Base-by-base conservation (phyloP, 53 echinoderm and acorn worm genomes). In the Paelopatides confundens region DNA sequence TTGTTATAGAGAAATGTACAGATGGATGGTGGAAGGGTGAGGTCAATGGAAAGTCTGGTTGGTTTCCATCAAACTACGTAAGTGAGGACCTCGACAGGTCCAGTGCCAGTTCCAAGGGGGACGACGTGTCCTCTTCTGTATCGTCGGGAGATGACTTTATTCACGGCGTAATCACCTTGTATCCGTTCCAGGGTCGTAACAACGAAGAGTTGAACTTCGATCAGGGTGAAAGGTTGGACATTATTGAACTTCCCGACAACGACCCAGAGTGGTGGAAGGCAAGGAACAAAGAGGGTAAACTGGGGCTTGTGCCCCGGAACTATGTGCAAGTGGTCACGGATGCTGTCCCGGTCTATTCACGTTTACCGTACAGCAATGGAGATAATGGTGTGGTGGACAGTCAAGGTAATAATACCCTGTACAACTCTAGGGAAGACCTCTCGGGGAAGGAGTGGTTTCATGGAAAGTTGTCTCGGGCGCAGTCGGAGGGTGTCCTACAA, bases 11-110 rank as follows among this genome's bases (percentile, higher is more conserved):
- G 65, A 99, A 99, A 86, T 99, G 95, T 1, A 90, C 93, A 4
- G 99, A 99, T n/a, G 99, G 99, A 4, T 99, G 99, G 99, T 99
- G 99, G 99, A 82, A 95, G 37, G 99, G 99, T 1, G 95, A 99
- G 52, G 89, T 87, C 62, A 89, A 91, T n/a, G 98, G 98, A 23
- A 66, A 88, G 31, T 68, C 81, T 0, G 97, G 96, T 5, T 99
- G 99, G 99, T 99, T 99, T 85, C 98, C 99, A 0, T 99, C 99
- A 77, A 96, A 96, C 86, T 99, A 99, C 86, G 99, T 99, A 47
- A 93, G 87, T 23, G 97, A 95, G 49, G 94, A 96, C 39, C 87
- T 88, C 8, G 89, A 93, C 62, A 88, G 90, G 58, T 92, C 93
- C 15, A 94, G 94, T 32, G 85, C 92, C 5, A 95, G 94, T 62